A percentile compares a stretch with the other conserved stretches of the same genome.
These are phyloP conservation scores for Ceratina calcarata DNA, from an alignment of 1,140 invertebrate species.

Conservation along the genomic window DNA sequence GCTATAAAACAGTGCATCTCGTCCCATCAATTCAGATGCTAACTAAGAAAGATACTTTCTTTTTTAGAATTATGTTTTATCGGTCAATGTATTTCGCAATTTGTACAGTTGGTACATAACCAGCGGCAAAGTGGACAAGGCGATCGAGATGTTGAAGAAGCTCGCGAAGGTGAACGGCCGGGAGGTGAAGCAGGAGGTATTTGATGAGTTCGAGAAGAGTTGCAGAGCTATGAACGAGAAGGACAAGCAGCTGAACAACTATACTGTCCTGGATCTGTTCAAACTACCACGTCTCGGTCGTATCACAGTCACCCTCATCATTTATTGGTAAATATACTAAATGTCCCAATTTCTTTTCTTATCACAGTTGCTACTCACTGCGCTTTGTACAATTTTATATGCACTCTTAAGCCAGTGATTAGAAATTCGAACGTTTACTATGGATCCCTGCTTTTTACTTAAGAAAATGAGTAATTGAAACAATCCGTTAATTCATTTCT, in stretches of 20 bases:
- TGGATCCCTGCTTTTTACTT: no score
- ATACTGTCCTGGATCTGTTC: slow-evolving; percentile 90
- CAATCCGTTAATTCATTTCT: slow-evolving; percentile 20
- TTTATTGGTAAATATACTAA: slow-evolving; percentile 84
- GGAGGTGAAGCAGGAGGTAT: slow-evolving; percentile 86
- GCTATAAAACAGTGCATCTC: neutral
- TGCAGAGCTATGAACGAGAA: slow-evolving; percentile 84
- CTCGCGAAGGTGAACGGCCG: slow-evolving; percentile 90
- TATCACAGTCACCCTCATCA: slow-evolving; percentile 87
- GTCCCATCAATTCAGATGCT: neutral
- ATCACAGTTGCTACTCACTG: neutral
- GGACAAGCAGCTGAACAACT: slow-evolving; percentile 84
- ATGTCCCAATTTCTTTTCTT: neutral
- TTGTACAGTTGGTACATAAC: slow-evolving; percentile 87
- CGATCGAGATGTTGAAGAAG: slow-evolving; percentile 88
- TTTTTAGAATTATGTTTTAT: neutral
- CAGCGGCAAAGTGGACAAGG: slow-evolving; percentile 88
- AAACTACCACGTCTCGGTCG: slow-evolving; percentile 86
- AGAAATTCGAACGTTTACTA: no score
- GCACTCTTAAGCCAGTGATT: neutral
- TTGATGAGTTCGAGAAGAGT: slow-evolving; percentile 87
- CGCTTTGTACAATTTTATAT: neutral
- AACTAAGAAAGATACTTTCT: neutral
- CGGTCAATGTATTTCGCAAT: neutral
- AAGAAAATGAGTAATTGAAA: no score